phyloP scores from a whole-genome alignment of 2,113 vertebrate species.

The Narcine bancroftii region DNA sequence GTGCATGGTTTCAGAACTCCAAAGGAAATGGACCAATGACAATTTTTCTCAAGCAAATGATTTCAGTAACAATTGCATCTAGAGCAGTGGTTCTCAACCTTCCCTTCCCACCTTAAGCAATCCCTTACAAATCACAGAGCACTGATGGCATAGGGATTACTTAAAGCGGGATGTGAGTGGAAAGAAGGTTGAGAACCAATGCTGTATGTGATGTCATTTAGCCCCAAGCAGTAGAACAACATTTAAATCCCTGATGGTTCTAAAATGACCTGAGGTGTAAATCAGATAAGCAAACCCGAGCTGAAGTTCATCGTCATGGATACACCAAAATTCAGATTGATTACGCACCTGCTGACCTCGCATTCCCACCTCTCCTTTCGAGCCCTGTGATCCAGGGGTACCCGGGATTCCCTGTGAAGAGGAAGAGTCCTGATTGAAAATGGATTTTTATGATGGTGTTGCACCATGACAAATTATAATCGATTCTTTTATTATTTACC shows the following conservation, averaged over 20 bases:
- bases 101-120: too few species aligned
- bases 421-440: neutral
- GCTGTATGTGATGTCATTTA: too few species aligned
- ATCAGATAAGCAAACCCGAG: neutral
- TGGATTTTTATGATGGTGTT: neutral
- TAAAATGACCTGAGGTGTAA: neutral
- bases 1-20: too few species aligned
- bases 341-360: constrained; percentile 18
- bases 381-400: neutral
- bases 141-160: too few species aligned
- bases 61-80: too few species aligned
- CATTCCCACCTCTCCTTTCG: neutral
- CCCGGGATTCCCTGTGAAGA: neutral
- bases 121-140: too few species aligned
- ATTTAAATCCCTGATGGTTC: neutral
- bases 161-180: too few species aligned
- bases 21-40: too few species aligned
- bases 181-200: too few species aligned
- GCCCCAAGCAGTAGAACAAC: neutral
- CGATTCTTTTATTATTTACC: neutral
- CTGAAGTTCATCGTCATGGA: neutral
- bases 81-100: too few species aligned
- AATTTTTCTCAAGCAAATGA: too few species aligned
- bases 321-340: neutral
- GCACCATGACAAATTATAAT: neutral